Evolutionary conservation across 2,797 vertebrate species (phyloP).

Genomic region (Poeciliopsis infans): DNA sequence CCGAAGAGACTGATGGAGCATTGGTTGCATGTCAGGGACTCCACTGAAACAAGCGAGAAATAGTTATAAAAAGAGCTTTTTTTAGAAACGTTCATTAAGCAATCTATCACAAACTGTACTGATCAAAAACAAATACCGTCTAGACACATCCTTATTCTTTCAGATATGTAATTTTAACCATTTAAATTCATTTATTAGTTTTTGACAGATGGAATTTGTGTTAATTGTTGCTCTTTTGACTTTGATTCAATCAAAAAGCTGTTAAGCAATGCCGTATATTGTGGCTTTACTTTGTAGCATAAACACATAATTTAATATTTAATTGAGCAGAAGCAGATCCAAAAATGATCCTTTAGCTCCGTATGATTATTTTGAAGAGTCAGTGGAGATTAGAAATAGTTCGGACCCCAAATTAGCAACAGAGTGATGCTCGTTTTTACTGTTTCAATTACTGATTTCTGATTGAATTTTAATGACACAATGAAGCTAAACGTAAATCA

Average conservation of each 20-base stretch:
- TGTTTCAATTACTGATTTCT: neutral
- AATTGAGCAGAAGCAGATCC: neutral
- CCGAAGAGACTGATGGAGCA: conserved; percentile 27
- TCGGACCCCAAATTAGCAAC: neutral
- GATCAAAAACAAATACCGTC: neutral
- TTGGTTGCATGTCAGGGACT: conserved; percentile 69
- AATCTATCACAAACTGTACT: neutral
- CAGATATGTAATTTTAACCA: neutral
- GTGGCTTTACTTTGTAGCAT: no score
- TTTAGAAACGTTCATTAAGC: neutral
- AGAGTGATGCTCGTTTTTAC: neutral
- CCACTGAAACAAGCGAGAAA: conserved; percentile 55
- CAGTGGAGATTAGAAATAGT: neutral
- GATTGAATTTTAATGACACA: neutral
- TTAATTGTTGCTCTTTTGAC: neutral
- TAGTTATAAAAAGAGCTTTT: neutral
- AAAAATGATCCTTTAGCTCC: neutral
- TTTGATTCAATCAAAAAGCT: no score
- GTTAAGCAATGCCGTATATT: no score
- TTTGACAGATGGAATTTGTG: neutral
- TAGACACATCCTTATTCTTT: neutral
- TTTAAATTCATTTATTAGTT: neutral
- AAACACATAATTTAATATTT: neutral
- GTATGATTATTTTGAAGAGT: neutral
- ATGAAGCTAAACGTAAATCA: neutral